Conservation (phyloP, 2,888 invertebrate species). For the Drosophila suboccidentalis region DNA sequence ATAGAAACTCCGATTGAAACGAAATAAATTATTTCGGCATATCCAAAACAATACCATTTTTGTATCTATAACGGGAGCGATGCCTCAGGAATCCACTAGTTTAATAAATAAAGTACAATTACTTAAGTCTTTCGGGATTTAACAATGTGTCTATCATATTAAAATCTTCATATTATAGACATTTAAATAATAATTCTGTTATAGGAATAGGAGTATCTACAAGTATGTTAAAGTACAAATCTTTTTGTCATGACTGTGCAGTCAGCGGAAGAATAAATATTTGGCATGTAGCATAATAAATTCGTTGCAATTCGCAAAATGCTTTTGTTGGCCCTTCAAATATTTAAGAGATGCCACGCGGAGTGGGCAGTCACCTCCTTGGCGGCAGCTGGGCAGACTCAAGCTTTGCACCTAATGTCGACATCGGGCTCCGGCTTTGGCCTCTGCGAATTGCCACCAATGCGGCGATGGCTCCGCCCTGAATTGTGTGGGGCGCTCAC, state of each 20-base stretch:
- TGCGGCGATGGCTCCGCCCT: constrained; percentile 74
- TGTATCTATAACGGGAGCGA: too few relatives aligned
- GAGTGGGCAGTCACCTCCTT: constrained; percentile 12
- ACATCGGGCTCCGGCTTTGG: constrained; percentile 16
- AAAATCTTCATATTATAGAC: background rate
- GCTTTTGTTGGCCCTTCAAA: constrained; percentile 75
- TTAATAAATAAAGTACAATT: too few relatives aligned
- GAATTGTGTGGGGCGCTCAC: constrained; percentile 60
- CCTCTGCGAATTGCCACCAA: constrained; percentile 60
- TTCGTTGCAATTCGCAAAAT: constrained; percentile 62
- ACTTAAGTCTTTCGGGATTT: background rate
- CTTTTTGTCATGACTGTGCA: constrained; percentile 1
- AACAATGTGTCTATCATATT: background rate
- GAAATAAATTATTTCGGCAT: too few relatives aligned
- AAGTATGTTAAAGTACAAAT: constrained; percentile 28
- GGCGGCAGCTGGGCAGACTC: constrained; percentile 30
- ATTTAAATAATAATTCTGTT: background rate
- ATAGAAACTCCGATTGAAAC: too few relatives aligned
- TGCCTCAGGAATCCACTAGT: too few relatives aligned
- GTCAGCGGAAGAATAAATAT: constrained; percentile 52
- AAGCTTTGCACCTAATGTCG: constrained; percentile 63
- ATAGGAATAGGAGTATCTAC: background rate
- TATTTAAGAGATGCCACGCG: constrained; percentile 57
- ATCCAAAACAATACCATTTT: too few relatives aligned
- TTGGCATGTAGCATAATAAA: constrained; percentile 69